phyloP scores from a whole-genome alignment of 2,888 invertebrate genomes.

The Eumacrocentrus americanus region DNA sequence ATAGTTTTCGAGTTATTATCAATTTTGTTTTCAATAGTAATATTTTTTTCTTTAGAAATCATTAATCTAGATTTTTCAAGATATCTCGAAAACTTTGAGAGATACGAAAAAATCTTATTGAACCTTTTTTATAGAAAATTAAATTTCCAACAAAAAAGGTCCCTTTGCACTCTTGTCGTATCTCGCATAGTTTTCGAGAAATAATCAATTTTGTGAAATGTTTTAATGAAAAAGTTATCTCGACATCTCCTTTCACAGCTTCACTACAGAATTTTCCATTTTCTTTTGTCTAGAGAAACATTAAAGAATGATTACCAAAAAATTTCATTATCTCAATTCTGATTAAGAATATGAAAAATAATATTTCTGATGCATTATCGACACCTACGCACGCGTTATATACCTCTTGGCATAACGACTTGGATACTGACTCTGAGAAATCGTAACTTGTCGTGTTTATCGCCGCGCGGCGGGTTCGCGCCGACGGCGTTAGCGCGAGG shows the following conservation, averaged over 20 bases:
- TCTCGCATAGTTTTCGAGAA: neutral
- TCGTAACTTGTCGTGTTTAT: slow-evolving; percentile 62
- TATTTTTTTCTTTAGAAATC: too few relatives aligned
- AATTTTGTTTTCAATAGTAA: too few relatives aligned
- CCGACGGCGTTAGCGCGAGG: slow-evolving; percentile 53
- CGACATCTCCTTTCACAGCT: too few relatives aligned
- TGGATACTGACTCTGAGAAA: slow-evolving; percentile 55
- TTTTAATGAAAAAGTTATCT: too few relatives aligned
- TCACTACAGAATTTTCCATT: too few relatives aligned
- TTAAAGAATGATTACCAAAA: neutral
- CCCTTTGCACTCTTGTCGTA: neutral
- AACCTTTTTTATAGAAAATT: neutral
- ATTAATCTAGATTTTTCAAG: too few relatives aligned
- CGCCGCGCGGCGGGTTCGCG: slow-evolving; percentile 47
- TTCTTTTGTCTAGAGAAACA: neutral
- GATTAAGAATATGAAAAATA: too few relatives aligned
- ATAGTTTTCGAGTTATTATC: too few relatives aligned
- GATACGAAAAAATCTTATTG: neutral
- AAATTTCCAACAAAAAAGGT: neutral
- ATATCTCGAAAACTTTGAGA: neutral
- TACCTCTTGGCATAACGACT: slow-evolving; percentile 11
- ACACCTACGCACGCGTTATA: slow-evolving; percentile 5
- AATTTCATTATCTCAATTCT: neutral
- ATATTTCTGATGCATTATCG: neutral
- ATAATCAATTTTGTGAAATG: too few relatives aligned